phyloP scores from a whole-genome alignment of 2,888 invertebrate genomes.

The Andrena flavipes region DNA sequence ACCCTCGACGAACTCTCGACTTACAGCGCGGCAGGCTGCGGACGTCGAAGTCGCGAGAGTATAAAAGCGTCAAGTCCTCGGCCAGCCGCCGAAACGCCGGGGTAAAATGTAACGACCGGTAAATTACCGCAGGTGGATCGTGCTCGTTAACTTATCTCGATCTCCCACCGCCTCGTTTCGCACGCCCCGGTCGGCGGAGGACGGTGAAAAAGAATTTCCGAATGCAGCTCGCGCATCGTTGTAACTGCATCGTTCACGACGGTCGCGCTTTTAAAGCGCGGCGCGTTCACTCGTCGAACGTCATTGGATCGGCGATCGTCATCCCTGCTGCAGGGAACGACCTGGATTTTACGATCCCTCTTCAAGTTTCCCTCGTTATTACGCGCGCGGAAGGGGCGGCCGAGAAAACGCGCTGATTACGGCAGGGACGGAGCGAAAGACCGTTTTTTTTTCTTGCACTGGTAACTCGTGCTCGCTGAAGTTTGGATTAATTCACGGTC shows the following conservation, averaged over 20 bases:
- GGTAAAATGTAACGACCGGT: conserved; percentile 39
- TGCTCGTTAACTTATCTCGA: conserved; percentile 73
- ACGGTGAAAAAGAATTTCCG: conserved; percentile 70
- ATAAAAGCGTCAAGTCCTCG: conserved; percentile 20
- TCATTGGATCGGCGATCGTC: conserved; percentile 36
- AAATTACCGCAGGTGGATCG: conserved; percentile 49
- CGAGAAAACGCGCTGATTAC: conserved; percentile 17
- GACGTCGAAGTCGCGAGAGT: neutral
- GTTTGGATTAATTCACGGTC: neutral
- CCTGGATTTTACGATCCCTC: conserved; percentile 36
- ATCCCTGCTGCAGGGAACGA: conserved; percentile 11
- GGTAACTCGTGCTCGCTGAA: neutral
- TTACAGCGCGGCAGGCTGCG: conserved; percentile 8
- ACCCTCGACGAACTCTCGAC: neutral
- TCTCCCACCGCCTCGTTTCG: conserved; percentile 53
- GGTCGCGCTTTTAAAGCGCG: conserved; percentile 9
- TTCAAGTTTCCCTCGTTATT: conserved; percentile 23
- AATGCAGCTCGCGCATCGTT: conserved; percentile 70
- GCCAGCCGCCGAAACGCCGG: conserved; percentile 23
- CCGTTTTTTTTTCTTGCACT: neutral
- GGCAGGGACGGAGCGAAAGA: neutral
- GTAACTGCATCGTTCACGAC: conserved; percentile 51
- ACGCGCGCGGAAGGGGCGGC: conserved; percentile 13
- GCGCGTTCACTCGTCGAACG: conserved; percentile 20
- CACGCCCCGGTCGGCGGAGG: conserved; percentile 47